A percentile compares a stretch with the other conserved stretches of the same genome.
These are phyloP conservation scores for Allygus modestus DNA, from an alignment of 2,888 invertebrate species.

Conservation along the genomic window DNA sequence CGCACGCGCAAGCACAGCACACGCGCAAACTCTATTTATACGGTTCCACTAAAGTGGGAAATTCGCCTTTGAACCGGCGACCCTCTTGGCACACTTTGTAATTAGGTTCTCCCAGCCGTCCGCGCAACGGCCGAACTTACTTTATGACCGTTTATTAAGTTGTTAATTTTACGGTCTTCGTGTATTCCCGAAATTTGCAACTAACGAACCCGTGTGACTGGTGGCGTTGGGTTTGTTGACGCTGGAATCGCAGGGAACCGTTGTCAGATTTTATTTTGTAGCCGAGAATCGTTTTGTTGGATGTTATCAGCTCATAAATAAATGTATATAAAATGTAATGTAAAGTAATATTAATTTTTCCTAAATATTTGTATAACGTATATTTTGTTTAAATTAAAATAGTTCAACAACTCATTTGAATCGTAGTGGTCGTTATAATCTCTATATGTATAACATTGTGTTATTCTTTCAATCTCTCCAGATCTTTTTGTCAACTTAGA, in stretches of 20 bases:
- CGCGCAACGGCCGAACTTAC: conserved; percentile 1
- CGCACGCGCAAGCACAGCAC: conserved; percentile 28
- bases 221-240: background rate
- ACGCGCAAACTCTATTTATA: conserved; percentile 39
- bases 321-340: no score
- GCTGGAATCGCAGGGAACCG: background rate
- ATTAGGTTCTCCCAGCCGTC: conserved; percentile 23
- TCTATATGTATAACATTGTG: no score
- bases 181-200: conserved; percentile 2
- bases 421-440: no score
- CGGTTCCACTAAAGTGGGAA: conserved; percentile 37
- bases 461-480: no score
- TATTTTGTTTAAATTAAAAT: no score
- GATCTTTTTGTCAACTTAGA: no score
- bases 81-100: conserved; percentile 40
- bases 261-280: no score
- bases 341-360: no score
- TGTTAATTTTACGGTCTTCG: conserved; percentile 38
- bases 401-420: no score
- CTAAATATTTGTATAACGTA: no score
- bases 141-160: conserved; percentile 44
- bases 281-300: no score
- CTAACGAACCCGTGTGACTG: conserved; percentile 33
- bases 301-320: no score
- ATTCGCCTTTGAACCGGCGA: conserved; percentile 36